Base-by-base conservation (phyloP, 2,113 vertebrate genomes). In the Ploceus nigricollis region DNA sequence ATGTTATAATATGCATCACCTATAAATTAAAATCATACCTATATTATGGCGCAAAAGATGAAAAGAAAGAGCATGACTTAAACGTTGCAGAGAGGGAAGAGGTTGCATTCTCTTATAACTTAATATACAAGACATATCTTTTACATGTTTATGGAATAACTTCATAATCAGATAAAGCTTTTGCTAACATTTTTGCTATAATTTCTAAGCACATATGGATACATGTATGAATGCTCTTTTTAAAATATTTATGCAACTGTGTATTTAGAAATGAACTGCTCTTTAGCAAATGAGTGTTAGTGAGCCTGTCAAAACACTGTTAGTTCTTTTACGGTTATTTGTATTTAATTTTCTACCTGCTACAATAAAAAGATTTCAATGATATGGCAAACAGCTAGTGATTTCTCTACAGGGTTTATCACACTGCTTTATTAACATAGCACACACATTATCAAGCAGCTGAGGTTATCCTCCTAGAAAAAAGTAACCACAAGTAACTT, bases 351-450 rank as follows among this genome's bases (percentile, higher is more conserved):
- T 89, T 91, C 70, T 96, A 94, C 85, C 82, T 94, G 58, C 77
- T 94, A 54, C 40, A 95, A 66, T 71, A 69, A 84, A 87, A 94
- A 69, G 21, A 61, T 92, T 94, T 87, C 71, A 87, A 75, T 48
- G 28, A 61, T 81, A 75, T 21, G 39, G 69, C 50, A 81, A 94
- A 81, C 25, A 65, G 37, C 24, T 58, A 75, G 53, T 89, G 96
- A 97, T 97, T 96, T 97, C 82, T 97, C 94, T 82, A 78, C 51
- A 72, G 93, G 50, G 61, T 78, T 94, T 98, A 71, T 98, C 92
- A 87, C 39, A 73, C 42, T 31, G 47, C 60, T 97, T 95, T 97
- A 89, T 94, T 97, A 97, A 80, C 82, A 90, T 18, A 87, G 39
- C 63, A 73, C 54, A 82, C 19, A 78, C n/a, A 95, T 13, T 73